Evolutionary conservation across 2,113 vertebrate species (phyloP).

Genomic region (Mastomys natalensis): DNA sequence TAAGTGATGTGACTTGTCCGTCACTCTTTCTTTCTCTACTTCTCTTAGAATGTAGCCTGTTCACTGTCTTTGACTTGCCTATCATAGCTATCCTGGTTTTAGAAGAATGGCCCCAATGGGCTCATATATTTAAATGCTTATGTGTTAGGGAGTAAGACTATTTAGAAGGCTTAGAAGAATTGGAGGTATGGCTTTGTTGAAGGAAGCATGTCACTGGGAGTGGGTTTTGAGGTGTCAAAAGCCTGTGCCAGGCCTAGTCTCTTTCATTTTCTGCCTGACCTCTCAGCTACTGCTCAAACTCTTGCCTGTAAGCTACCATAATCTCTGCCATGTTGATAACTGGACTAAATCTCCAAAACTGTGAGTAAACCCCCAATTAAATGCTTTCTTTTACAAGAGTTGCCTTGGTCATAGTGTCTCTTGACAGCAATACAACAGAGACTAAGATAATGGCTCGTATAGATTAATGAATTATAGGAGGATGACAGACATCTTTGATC

Average conservation of each 20-base stretch:
- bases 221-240: background rate
- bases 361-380: background rate
- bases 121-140: background rate
- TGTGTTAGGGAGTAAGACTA: no score
- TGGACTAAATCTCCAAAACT: background rate
- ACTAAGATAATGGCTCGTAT: background rate
- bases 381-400: background rate
- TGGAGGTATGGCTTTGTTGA: background rate
- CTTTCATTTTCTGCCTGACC: background rate
- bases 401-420: background rate
- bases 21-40: background rate
- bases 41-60: background rate
- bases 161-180: background rate
- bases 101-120: background rate
- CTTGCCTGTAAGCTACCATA: background rate
- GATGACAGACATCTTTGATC: background rate
- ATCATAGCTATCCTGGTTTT: background rate
- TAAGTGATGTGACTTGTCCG: background rate
- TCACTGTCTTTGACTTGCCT: background rate
- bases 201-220: background rate
- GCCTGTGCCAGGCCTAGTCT: background rate
- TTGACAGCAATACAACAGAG: background rate
- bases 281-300: background rate
- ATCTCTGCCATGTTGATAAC: background rate
- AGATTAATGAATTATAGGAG: background rate